Evolutionary conservation across 2,888 invertebrate genomes (phyloP).

Genomic region (Eucriotettix oculatus): DNA sequence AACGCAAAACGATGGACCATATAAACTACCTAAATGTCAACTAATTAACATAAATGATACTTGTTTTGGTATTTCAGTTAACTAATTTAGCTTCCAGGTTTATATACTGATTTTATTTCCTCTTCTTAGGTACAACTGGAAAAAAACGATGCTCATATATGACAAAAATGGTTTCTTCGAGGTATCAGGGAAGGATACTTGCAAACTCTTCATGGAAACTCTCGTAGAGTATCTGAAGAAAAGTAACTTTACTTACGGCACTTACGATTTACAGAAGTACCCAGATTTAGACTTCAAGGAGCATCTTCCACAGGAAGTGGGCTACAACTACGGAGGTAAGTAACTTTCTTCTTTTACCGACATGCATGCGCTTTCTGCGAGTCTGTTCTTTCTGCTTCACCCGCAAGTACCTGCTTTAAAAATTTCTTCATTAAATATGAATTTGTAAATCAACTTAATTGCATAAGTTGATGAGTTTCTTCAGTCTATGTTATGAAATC

Average conservation of each 20-base stretch:
- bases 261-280: slow-evolving; percentile 40
- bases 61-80: too few relatives aligned
- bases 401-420: too few relatives aligned
- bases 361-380: too few relatives aligned
- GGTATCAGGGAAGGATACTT: slow-evolving; percentile 52
- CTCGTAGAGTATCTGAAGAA: slow-evolving; percentile 40
- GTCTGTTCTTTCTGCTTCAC: too few relatives aligned
- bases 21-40: too few relatives aligned
- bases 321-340: not conserved
- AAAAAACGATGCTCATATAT: slow-evolving; percentile 52
- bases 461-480: too few relatives aligned
- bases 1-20: too few relatives aligned
- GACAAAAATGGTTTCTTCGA: slow-evolving; percentile 51
- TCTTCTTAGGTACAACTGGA: slow-evolving; percentile 49
- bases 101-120: slow-evolving; percentile 8
- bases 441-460: too few relatives aligned
- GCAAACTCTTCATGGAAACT: slow-evolving; percentile 57
- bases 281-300: slow-evolving; percentile 42
- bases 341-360: not conserved
- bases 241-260: slow-evolving; percentile 28
- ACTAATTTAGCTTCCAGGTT: not conserved
- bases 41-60: too few relatives aligned
- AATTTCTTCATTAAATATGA: too few relatives aligned
- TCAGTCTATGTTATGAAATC: too few relatives aligned
- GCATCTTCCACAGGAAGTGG: slow-evolving; percentile 28